Base-by-base conservation (phyloP, 2,888 invertebrate species). In the Blera fallax region DNA sequence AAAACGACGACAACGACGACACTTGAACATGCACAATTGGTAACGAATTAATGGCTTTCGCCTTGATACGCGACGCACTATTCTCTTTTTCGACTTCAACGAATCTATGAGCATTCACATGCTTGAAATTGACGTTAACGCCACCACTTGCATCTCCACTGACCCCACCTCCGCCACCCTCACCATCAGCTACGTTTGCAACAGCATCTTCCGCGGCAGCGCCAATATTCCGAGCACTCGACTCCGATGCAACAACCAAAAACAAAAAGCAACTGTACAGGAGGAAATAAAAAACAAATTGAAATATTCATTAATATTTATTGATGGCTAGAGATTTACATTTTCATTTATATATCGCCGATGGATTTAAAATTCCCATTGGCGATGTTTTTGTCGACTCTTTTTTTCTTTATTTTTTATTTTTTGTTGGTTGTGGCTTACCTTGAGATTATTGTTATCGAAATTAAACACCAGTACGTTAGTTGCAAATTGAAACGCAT, bases 401-500 rank as follows among this genome's bases (percentile, higher is more conserved):
- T 40, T 50, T 29, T 6, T 16, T 32, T 60, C 34, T 29, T 18
- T 60, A n/a, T n/a, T n/a, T n/a, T n/a, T 45, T 43, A 45, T 64
- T 8, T 48, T 54, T n/a, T 43, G 58, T 60, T 56, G 29, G 27
- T 16, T n/a, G 18, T 14, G 52, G 24, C 85, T 85, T 85, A 85
- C 85, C 85, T 85, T 76, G 85, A 85, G 76, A 85, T 81, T 62
- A 85, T 85, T 81, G 85, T 80, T 67, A 85, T 85, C 62, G 76
- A 85, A 80, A 85, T 16, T 67, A 85, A 85, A 81, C 81, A 85
- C 85, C 80, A 81, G 37, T 81, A 81, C 6, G 72, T 67, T 27
- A 85, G 81, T 81, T 81, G 85, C 77, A 85, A 77, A 81, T 81
- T 72, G 72, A 81, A 81, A 73, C 77, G 85, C 85, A 85, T 85